Evolutionary conservation across 2,797 vertebrate species (phyloP), one percentile per base, ranked within the genome.

Genomic region (Sebastolobus altivelis): DNA sequence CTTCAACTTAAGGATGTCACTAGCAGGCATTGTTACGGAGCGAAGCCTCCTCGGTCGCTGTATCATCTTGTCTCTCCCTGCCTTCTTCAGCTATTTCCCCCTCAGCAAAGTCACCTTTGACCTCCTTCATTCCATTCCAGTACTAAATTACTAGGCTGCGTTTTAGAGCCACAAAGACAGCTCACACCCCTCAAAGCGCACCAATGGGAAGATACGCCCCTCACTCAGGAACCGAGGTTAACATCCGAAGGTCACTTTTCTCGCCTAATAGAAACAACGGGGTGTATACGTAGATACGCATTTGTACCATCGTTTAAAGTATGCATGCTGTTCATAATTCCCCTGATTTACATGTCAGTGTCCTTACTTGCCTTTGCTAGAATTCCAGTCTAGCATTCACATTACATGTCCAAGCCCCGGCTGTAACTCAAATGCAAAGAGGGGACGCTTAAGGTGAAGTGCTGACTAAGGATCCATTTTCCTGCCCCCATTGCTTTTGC

Each of bases 51-150:
- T 77, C 37, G 20, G 72, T 43, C 13, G 25, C 79, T 68, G 37
- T 68, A 56, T 59, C 18, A 22, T 72, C 55, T 70, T 71, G 78
- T 86, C 80, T 86, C 66, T 76, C 75, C 84, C 43, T 79, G 74
- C 78, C 76, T 84, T 86, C 71, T 92, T 77, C 78, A 73, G 89
- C 87, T 82, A 91, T 93, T 93, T 92, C 81, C 89, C 85, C 69
- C 2, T 8, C 87, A 80, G 78, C 79, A 85, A 72, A 40, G 46
- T 93, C 90, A 95, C 93, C 95, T 95, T 86, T 93, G 92, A 95
- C 95, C 93, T 82, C 78, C 59, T 63, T 92, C 92, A 91, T 94
- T 92, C 87, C 89, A 92, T 92, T 92, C 92, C 84, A 84, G 92
- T 83, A 56, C 89, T 84, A 88, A 95, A 93, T 93, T 90, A 88